Percentiles rank a stretch among this genome's conserved stretches.
Evolutionary conservation across 2,888 invertebrate genomes (phyloP).

Genomic region (Limnephilus lunatus): DNA sequence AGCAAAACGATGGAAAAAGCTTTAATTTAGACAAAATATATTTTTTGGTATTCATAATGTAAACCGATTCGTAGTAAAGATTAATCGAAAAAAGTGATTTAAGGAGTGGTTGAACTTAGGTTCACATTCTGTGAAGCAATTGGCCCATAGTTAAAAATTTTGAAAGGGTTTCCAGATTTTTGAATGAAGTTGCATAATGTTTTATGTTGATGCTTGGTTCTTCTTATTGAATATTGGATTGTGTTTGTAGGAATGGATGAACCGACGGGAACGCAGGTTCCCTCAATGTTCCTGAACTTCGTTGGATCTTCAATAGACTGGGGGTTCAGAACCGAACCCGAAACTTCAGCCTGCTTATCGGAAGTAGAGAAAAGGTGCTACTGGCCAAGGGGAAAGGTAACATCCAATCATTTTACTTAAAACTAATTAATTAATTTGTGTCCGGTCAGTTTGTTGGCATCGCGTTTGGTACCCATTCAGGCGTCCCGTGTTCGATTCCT

Average conservation of each 20-base stretch:
- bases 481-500: no score
- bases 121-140: no score
- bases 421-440: no score
- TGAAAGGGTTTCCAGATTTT: not conserved
- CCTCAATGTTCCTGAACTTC: conserved; percentile 93
- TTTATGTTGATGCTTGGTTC: not conserved
- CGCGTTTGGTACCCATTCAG: no score
- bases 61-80: no score
- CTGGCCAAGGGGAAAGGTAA: conserved; percentile 91
- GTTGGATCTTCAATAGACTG: conserved; percentile 92
- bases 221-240: conserved; percentile 22
- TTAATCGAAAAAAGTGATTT: no score
- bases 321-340: conserved; percentile 91
- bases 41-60: no score
- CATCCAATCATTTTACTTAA: not conserved
- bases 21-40: no score
- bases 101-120: no score
- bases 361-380: conserved; percentile 85
- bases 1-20: no score
- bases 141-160: no score
- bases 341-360: conserved; percentile 86
- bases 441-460: no score
- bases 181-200: not conserved
- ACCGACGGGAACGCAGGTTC: conserved; percentile 92
- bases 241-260: conserved; percentile 84